phyloP scores from a whole-genome alignment of 2,113 vertebrate species.

The Mirounga angustirostris region DNA sequence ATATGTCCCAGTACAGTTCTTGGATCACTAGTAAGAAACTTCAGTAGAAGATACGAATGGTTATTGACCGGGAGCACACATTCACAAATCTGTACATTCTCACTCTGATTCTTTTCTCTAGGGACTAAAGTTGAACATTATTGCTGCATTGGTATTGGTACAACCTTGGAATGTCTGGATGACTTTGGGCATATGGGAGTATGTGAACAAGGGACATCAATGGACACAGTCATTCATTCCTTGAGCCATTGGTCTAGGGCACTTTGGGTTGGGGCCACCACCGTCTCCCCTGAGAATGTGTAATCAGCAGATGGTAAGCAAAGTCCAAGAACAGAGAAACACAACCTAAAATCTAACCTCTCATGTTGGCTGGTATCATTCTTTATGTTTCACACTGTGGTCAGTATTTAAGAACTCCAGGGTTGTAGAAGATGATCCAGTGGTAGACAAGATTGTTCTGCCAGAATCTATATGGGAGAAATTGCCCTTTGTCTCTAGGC shows the following conservation, averaged over 20 bases:
- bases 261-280: background rate
- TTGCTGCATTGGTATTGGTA: background rate
- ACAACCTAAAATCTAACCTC: background rate
- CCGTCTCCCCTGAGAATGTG: background rate
- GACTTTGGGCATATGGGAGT: background rate
- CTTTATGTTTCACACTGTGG: background rate
- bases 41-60: background rate
- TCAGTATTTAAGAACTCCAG: background rate
- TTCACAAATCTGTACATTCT: background rate
- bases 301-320: background rate
- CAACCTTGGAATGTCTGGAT: background rate
- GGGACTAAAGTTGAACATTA: background rate
- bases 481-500: background rate
- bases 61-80: background rate
- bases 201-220: background rate
- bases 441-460: background rate
- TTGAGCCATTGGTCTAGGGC: background rate
- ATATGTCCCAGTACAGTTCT: conserved; percentile 22
- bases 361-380: background rate
- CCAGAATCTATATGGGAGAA: background rate
- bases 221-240: background rate
- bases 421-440: background rate
- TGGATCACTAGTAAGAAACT: conserved; percentile 39
- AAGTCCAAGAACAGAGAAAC: background rate
- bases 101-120: background rate